Evolutionary conservation across 2,888 invertebrate genomes (phyloP).

Genomic region (Nephrotoma guestfalica): DNA sequence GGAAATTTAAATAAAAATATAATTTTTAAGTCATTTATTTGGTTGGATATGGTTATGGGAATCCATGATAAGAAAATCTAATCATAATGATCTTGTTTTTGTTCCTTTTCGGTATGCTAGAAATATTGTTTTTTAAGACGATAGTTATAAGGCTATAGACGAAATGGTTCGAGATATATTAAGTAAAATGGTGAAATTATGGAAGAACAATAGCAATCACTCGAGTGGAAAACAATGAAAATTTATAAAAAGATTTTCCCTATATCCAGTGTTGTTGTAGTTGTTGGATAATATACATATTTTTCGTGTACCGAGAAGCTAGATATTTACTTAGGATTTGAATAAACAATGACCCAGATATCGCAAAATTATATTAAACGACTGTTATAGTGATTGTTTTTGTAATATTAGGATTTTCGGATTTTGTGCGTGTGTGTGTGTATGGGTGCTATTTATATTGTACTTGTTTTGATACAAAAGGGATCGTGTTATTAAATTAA

Average conservation of each 20-base stretch:
- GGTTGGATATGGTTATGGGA: not conserved
- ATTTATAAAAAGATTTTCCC: not conserved
- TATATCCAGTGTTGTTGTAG: not conserved
- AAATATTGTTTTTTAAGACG: not conserved
- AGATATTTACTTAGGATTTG: not conserved
- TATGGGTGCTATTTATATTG: no score
- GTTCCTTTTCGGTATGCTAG: not conserved
- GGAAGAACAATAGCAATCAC: not conserved
- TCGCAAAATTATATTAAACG: not conserved
- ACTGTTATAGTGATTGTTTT: not conserved
- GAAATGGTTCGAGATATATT: not conserved
- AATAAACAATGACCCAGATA: not conserved
- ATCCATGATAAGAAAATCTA: not conserved
- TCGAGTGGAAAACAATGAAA: not conserved
- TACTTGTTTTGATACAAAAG: no score
- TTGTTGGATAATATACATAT: not conserved
- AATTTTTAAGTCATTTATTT: not conserved
- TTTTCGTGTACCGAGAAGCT: not conserved
- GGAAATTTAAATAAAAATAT: not conserved
- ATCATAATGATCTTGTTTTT: not conserved
- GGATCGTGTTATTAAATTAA: no score
- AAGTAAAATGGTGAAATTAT: not conserved
- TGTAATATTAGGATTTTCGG: not conserved
- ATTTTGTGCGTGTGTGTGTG: not conserved
- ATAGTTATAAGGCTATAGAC: not conserved